phyloP scores from a whole-genome alignment of 2,888 invertebrate genomes.

The Chrysolina oricalcia region DNA sequence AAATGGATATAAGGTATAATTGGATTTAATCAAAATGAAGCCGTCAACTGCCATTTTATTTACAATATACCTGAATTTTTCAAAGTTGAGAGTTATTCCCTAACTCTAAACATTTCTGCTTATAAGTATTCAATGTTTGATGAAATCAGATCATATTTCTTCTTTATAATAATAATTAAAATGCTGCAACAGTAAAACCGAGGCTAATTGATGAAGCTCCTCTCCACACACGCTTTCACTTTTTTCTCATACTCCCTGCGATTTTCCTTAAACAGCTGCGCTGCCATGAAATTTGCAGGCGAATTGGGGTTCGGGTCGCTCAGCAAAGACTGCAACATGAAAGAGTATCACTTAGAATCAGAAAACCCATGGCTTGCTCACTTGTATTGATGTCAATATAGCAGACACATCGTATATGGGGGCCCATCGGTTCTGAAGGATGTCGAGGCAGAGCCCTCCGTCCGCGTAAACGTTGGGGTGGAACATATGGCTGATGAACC shows the following conservation, averaged over 20 bases:
- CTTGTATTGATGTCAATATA: not conserved
- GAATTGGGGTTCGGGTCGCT: not conserved
- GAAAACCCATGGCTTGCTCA: not conserved
- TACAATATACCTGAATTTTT: no score
- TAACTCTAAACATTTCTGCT: no score
- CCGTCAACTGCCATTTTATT: no score
- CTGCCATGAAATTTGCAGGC: not conserved
- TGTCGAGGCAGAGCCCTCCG: constrained; percentile 99
- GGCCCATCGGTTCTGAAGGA: not conserved
- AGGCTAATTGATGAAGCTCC: not conserved
- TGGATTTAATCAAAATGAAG: no score
- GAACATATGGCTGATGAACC: constrained; percentile 99
- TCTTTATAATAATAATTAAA: no score
- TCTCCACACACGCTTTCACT: not conserved
- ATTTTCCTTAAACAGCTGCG: not conserved
- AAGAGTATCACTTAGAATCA: not conserved
- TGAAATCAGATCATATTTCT: no score
- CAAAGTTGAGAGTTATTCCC: no score
- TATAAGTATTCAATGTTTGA: no score
- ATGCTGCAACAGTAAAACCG: not conserved
- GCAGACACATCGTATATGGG: not conserved
- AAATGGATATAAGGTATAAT: no score
- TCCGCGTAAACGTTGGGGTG: constrained; percentile 99
- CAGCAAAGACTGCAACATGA: not conserved
- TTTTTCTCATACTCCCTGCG: not conserved